Evolutionary conservation across 2,888 invertebrate species (phyloP).

Genomic region (Notodonta ziczac): DNA sequence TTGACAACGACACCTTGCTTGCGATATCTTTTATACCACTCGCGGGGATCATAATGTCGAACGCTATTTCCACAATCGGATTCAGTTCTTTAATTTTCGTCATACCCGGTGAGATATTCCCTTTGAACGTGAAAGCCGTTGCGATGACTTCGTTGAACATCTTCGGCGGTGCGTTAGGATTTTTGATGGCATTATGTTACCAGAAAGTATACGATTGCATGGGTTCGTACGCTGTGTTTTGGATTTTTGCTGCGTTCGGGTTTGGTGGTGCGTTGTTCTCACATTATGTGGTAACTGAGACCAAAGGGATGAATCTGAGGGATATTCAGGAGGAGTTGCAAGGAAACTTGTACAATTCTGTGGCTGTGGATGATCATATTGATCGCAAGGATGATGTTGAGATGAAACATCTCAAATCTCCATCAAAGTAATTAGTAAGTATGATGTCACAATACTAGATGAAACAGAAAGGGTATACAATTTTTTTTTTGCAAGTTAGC

Average conservation of each 20-base stretch:
- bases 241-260: conserved; percentile 70
- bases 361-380: conserved; percentile 3
- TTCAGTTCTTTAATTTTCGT: conserved; percentile 71
- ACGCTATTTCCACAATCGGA: conserved; percentile 60
- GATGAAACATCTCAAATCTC: conserved; percentile 24
- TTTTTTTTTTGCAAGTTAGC: no score
- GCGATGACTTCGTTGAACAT: conserved; percentile 75
- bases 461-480: no score
- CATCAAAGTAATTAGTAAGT: no score
- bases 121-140: conserved; percentile 77
- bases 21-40: conserved; percentile 54
- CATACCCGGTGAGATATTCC: conserved; percentile 80
- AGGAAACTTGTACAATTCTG: conserved; percentile 37
- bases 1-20: conserved; percentile 22
- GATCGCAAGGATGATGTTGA: conserved; percentile 26
- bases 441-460: neutral
- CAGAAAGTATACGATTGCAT: conserved; percentile 67
- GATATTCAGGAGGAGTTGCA: conserved; percentile 79
- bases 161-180: conserved; percentile 70
- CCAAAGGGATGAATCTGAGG: conserved; percentile 78
- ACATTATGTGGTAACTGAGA: conserved; percentile 74
- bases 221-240: conserved; percentile 72
- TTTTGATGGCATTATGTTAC: conserved; percentile 70
- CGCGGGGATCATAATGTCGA: conserved; percentile 59
- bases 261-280: conserved; percentile 69